These are phyloP conservation scores for Pissodes strobi DNA, from an alignment of 1,140 invertebrate genomes.

Conservation along the genomic window DNA sequence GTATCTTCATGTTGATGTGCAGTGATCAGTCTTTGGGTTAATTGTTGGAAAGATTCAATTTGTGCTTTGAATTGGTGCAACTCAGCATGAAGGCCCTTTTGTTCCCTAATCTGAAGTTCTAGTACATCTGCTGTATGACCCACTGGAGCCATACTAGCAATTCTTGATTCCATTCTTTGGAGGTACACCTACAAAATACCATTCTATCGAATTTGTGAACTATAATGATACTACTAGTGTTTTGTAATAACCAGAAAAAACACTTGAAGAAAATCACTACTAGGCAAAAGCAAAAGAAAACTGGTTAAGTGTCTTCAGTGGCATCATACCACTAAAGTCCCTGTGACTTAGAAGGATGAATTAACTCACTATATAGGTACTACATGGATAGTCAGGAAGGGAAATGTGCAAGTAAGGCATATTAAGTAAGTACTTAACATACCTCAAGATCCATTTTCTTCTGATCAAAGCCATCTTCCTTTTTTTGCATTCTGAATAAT, in stretches of 20 bases:
- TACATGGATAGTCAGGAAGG: too few relatives aligned
- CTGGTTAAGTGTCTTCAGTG: too few relatives aligned
- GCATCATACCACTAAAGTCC: too few relatives aligned
- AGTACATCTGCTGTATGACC: conserved; percentile 88
- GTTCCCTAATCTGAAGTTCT: conserved; percentile 86
- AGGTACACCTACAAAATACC: conserved; percentile 67
- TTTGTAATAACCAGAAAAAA: not conserved
- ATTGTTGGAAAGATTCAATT: conserved; percentile 86
- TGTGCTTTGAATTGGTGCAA: conserved; percentile 91
- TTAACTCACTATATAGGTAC: too few relatives aligned
- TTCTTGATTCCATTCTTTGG: conserved; percentile 78
- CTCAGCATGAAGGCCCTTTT: conserved; percentile 92
- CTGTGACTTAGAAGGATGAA: not conserved
- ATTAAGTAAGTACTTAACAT: not conserved
- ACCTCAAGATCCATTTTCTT: conserved; percentile 83
- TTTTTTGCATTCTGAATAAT: conserved; percentile 48
- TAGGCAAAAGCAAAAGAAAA: too few relatives aligned
- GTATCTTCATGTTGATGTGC: conserved; percentile 93
- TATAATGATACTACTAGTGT: not conserved
- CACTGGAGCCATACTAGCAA: conserved; percentile 81
- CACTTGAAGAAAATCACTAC: too few relatives aligned
- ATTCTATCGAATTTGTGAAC: not conserved
- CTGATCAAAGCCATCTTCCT: conserved; percentile 72
- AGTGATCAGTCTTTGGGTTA: conserved; percentile 87
- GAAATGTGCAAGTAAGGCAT: too few relatives aligned